Evolutionary conservation across 2,888 invertebrate species (phyloP).

Genomic region (Altica lythri): DNA sequence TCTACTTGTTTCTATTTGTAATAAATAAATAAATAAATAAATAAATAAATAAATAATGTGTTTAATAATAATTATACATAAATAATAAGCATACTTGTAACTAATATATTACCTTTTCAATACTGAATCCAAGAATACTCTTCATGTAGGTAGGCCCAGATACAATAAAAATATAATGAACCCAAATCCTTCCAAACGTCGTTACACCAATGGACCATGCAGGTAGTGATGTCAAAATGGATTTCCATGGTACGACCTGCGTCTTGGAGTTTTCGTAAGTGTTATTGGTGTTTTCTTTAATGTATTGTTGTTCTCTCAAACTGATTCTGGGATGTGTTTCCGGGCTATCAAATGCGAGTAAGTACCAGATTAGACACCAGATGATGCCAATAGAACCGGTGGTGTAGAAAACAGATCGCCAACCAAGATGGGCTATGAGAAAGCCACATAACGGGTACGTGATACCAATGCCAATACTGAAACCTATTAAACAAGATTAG

Average conservation of each 20-base stretch:
- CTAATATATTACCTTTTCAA: conserved; percentile 62
- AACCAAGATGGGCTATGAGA: conserved; percentile 69
- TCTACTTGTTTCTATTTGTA: no score
- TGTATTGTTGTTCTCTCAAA: conserved; percentile 67
- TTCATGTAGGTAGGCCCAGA: conserved; percentile 75
- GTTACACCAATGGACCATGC: conserved; percentile 75
- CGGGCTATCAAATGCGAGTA: conserved; percentile 71
- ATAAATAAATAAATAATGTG: no score
- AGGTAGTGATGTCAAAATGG: conserved; percentile 67
- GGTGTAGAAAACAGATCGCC: conserved; percentile 72
- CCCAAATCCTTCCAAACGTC: conserved; percentile 77
- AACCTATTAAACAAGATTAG: conserved; percentile 59
- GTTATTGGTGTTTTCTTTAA: conserved; percentile 64
- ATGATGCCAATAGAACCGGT: conserved; percentile 65
- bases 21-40: no score
- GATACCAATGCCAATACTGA: conserved; percentile 74
- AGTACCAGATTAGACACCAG: conserved; percentile 73
- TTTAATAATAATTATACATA: no score
- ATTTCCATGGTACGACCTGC: conserved; percentile 67
- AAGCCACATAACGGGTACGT: conserved; percentile 74
- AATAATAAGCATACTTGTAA: no score
- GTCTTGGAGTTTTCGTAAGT: conserved; percentile 59
- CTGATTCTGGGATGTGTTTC: conserved; percentile 71
- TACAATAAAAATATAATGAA: conserved; percentile 74
- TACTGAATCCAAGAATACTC: conserved; percentile 69